These are phyloP conservation scores for Catamblyrhynchus diadema DNA, from an alignment of 2,797 vertebrate species.

Conservation along the genomic window DNA sequence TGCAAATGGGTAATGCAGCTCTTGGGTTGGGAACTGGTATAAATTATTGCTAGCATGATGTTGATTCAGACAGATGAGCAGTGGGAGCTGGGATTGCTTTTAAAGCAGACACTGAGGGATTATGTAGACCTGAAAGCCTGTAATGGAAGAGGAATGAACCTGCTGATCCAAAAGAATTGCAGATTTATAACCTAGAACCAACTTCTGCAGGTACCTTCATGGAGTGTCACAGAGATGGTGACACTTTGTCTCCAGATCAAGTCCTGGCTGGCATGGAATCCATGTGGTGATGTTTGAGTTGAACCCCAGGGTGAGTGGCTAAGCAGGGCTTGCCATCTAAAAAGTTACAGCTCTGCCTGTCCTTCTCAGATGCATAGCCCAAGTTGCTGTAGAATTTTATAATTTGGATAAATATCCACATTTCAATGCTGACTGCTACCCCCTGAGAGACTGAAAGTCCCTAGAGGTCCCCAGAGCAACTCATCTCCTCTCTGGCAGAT, in stretches of 20 bases:
- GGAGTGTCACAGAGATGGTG: fast-evolving
- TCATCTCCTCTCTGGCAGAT: neutral
- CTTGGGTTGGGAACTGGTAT: neutral
- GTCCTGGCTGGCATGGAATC: neutral
- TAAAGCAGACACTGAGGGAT: neutral
- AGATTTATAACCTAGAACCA: neutral
- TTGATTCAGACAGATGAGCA: neutral
- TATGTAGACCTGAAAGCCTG: neutral
- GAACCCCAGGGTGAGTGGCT: neutral
- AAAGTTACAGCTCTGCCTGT: neutral
- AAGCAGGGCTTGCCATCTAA: neutral
- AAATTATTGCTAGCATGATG: neutral
- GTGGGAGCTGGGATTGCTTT: neutral
- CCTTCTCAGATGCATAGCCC: neutral
- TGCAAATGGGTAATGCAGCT: neutral
- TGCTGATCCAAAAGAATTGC: neutral
- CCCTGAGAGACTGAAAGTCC: neutral
- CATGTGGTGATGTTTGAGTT: fast-evolving
- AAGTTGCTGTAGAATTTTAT: neutral
- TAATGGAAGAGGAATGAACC: neutral
- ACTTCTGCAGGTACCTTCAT: neutral
- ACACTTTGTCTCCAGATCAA: neutral
- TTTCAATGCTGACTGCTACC: neutral
- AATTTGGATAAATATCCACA: neutral
- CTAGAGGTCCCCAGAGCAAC: neutral